These are phyloP conservation scores for Chromobotia macracanthus DNA, from an alignment of 2,797 vertebrate species.

Conservation along the genomic window DNA sequence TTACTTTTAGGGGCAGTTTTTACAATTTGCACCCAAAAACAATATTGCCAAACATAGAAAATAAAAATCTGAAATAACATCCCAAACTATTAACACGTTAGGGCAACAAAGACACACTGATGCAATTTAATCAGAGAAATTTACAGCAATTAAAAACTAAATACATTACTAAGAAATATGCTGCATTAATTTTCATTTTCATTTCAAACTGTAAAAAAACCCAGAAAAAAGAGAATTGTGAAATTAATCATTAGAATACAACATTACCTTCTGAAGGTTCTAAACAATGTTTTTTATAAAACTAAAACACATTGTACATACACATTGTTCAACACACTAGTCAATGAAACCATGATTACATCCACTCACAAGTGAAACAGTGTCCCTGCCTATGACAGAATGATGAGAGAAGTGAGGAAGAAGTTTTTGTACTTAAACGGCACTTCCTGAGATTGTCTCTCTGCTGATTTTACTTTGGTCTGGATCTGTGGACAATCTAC, in stretches of 20 bases:
- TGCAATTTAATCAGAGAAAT: not conserved
- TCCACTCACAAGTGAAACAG: conserved; percentile 20
- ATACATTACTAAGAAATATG: not conserved
- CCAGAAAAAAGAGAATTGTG: conserved; percentile 3
- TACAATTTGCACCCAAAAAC: conserved; percentile 25
- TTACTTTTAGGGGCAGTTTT: conserved; percentile 43
- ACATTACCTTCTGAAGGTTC: conserved; percentile 41
- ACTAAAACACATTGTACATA: conserved; percentile 47
- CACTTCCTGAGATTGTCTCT: conserved; percentile 61
- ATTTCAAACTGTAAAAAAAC: not conserved
- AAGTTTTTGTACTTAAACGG: conserved; percentile 38
- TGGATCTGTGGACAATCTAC: conserved; percentile 46
- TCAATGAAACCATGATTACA: conserved; percentile 20
- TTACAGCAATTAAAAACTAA: not conserved
- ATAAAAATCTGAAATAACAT: conserved; percentile 6
- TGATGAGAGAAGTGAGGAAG: conserved; percentile 28
- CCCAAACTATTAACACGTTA: conserved; percentile 1
- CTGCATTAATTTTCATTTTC: not conserved
- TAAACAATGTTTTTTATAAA: conserved; percentile 36
- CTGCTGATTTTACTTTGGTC: conserved; percentile 60
- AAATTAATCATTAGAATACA: conserved; percentile 30
- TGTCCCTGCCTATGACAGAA: conserved; percentile 19
- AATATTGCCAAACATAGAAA: conserved; percentile 29
- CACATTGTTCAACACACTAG: conserved; percentile 5
- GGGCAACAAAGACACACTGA: not conserved